phyloP scores from a whole-genome alignment of 2,113 vertebrate species.

The Echinops telfairi region DNA sequence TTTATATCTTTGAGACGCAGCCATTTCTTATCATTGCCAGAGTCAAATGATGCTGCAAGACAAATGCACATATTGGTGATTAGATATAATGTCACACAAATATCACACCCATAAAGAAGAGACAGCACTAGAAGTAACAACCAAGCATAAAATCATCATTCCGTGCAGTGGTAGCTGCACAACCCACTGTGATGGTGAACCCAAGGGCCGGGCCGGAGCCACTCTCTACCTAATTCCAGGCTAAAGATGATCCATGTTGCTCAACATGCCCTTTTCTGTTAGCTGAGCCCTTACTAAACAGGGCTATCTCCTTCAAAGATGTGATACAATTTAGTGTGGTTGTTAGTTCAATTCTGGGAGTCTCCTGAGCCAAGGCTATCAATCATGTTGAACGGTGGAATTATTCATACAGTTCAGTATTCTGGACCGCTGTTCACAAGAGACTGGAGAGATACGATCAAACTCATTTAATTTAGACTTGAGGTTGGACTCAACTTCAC shows the following conservation, averaged over 20 bases:
- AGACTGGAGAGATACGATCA: constrained; percentile 78
- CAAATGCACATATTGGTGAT: constrained; percentile 68
- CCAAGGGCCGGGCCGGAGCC: not conserved
- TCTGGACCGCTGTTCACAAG: constrained; percentile 69
- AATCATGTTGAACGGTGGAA: constrained; percentile 75
- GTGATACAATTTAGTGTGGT: constrained; percentile 77
- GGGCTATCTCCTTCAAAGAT: constrained; percentile 81
- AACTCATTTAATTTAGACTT: constrained; percentile 79
- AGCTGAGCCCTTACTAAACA: constrained; percentile 68
- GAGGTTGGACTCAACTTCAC: constrained; percentile 66
- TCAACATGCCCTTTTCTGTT: constrained; percentile 59
- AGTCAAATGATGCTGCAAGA: constrained; percentile 72
- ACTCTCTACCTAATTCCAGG: not conserved
- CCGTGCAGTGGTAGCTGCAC: not conserved
- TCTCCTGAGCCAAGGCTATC: constrained; percentile 81
- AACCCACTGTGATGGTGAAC: not conserved
- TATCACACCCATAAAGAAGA: not conserved
- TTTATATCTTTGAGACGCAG: not conserved
- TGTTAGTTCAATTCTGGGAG: constrained; percentile 81
- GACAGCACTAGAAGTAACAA: not conserved
- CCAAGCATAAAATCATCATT: constrained; percentile 53
- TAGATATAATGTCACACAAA: constrained; percentile 21
- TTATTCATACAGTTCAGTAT: constrained; percentile 77
- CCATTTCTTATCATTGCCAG: constrained; percentile 58
- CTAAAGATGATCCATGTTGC: not conserved